Conservation (phyloP, 2,113 vertebrate genomes). For the Peromyscus polionotus region DNA sequence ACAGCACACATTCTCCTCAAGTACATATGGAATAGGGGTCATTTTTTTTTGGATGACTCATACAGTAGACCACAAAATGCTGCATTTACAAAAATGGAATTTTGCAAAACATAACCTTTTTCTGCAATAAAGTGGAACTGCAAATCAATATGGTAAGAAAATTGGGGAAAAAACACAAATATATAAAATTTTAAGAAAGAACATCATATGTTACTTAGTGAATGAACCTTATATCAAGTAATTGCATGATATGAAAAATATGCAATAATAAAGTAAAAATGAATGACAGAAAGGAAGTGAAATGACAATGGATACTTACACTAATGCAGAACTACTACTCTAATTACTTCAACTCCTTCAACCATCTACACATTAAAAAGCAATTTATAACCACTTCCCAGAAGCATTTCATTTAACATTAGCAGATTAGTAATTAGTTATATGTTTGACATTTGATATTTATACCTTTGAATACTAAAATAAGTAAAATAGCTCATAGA, state of each 20-base stretch:
- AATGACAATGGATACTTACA: not conserved
- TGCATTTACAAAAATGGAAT: not conserved
- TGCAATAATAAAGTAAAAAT: not conserved
- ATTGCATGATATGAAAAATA: not conserved
- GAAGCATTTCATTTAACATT: not conserved
- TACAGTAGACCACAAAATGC: not conserved
- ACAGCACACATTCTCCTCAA: not conserved
- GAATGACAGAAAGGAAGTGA: not conserved
- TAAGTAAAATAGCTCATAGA: not conserved
- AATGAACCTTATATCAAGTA: not conserved
- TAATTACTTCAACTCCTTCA: not conserved
- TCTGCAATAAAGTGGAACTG: not conserved
- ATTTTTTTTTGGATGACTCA: not conserved
- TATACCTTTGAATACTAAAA: not conserved
- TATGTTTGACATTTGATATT: not conserved
- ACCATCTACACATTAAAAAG: not conserved
- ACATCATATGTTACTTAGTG: not conserved
- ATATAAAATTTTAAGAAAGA: not conserved
- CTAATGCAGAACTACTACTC: not conserved
- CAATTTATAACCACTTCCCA: not conserved
- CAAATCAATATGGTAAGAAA: not conserved
- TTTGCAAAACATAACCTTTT: not conserved
- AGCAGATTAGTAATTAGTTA: not conserved
- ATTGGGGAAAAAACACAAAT: not conserved
- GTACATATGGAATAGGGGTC: not conserved